Conservation (phyloP, 2,888 invertebrate genomes). For the Temnothorax ravouxi region DNA sequence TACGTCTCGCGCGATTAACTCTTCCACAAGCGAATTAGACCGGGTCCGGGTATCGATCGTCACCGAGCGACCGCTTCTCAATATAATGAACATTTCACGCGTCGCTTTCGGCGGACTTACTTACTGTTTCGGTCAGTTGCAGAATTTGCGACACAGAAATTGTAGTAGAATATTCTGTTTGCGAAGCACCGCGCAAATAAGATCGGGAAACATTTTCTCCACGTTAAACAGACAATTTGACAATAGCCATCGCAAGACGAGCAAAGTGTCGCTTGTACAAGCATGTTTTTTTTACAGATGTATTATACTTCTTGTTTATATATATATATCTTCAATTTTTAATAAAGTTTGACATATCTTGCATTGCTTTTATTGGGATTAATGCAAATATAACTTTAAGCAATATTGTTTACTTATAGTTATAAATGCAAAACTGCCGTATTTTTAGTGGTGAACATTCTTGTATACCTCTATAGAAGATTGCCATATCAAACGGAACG, state of each 20-base stretch:
- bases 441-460: conserved; percentile 18
- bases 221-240: background rate
- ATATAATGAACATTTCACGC: conserved; percentile 22
- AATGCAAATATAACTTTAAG: background rate
- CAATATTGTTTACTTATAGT: background rate
- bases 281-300: background rate
- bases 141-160: background rate
- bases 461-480: conserved; percentile 19
- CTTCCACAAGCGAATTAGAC: conserved; percentile 49
- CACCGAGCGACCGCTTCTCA: background rate
- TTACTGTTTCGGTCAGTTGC: background rate
- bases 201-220: background rate
- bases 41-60: conserved; percentile 27
- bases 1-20: conserved; percentile 52
- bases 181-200: background rate
- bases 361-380: conserved; percentile 6
- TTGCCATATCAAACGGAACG: conserved; percentile 38
- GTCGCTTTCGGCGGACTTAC: background rate
- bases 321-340: background rate
- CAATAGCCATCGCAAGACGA: background rate
- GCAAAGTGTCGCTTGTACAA: background rate
- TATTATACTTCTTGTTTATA: background rate
- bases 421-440: conserved; percentile 14
- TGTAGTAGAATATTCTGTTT: conserved; percentile 7
- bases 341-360: background rate